Conservation (phyloP, 2,797 vertebrate genomes). For the Lerista edwardsae region DNA sequence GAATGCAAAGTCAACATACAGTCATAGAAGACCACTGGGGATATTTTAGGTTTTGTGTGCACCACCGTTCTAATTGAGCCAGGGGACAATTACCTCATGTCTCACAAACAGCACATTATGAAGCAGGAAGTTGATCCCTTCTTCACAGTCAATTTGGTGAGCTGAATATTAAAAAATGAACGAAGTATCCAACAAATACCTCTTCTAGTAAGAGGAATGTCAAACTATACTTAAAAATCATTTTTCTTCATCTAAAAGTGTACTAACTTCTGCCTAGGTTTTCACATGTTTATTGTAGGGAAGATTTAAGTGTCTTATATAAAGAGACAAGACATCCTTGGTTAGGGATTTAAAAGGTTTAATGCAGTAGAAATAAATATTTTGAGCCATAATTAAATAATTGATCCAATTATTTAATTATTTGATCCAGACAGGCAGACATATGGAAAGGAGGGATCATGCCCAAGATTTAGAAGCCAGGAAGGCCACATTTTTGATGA, state of each 20-base stretch:
- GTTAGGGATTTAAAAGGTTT: too few species aligned
- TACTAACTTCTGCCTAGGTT: slow-evolving; percentile 57
- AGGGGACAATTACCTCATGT: background rate
- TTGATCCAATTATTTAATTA: too few species aligned
- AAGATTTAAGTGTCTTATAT: background rate
- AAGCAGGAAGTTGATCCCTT: slow-evolving; percentile 14
- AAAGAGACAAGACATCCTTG: background rate
- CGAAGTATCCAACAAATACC: slow-evolving; percentile 23
- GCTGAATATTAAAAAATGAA: slow-evolving; percentile 28
- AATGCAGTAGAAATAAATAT: too few species aligned
- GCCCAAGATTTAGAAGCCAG: too few species aligned
- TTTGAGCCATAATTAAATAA: too few species aligned
- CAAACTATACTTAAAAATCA: slow-evolving; percentile 40
- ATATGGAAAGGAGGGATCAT: background rate
- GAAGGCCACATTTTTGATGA: too few species aligned
- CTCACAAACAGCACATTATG: background rate
- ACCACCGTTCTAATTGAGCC: background rate
- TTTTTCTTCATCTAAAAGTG: slow-evolving; percentile 25
- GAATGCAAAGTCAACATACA: slow-evolving; percentile 30
- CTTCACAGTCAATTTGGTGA: slow-evolving; percentile 22
- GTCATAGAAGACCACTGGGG: slow-evolving; percentile 13
- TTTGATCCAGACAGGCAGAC: background rate
- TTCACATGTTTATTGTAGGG: background rate
- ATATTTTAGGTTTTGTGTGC: slow-evolving; percentile 21
- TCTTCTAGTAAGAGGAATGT: slow-evolving; percentile 32